Base-by-base conservation (phyloP, 2,797 vertebrate species). In the Chiroxiphia lanceolata region DNA sequence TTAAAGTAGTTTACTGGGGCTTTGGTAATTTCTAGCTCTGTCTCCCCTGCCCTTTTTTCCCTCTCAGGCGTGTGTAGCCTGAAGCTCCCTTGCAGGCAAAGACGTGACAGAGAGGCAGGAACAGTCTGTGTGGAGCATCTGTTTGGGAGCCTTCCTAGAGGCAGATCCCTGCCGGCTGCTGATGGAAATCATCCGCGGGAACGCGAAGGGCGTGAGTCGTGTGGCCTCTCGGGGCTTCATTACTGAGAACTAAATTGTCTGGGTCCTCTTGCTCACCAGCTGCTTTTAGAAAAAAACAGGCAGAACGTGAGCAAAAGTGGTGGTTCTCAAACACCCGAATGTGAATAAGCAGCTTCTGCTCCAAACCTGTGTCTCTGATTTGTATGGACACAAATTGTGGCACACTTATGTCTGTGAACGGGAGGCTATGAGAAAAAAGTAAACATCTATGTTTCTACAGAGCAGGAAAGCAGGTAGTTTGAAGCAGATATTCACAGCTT, bases 91-190 rank as follows among this genome's bases (percentile, higher is more conserved):
- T 40, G 48, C 42, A 89, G 82, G 84, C 92, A 50, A 14, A 22
- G 85, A 27, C 15, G 45, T 91, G 93, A 71, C 26, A 19, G 81
- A 60, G 72, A 18, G 25, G 79, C 65, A 89, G 87, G 36, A 83
- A 80, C 23, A 23, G 56, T 17, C 67, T 53, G 56, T n/a, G 44
- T 2, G 0, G 23, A 95, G 87, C 91, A 95, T 96, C 91, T 96
- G 95, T 61, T 91, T 92, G 95, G 95, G 94, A 97, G 82, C 82
- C 60, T 81, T 97, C 79, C 82, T 67, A 42, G 77, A 85, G 69
- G 54, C 81, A 65, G 60, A 86, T 87, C 89, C 84, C 89, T 71
- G 87, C 75, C 7, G 51, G 77, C 76, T 1, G 4, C 92, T 89
- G 94, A 94, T 93, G 91, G 87, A 59, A 95, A 91, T 82, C 92